These are phyloP conservation scores for Heloderma charlesbogerti DNA, from an alignment of 2,113 vertebrate species.

Conservation along the genomic window DNA sequence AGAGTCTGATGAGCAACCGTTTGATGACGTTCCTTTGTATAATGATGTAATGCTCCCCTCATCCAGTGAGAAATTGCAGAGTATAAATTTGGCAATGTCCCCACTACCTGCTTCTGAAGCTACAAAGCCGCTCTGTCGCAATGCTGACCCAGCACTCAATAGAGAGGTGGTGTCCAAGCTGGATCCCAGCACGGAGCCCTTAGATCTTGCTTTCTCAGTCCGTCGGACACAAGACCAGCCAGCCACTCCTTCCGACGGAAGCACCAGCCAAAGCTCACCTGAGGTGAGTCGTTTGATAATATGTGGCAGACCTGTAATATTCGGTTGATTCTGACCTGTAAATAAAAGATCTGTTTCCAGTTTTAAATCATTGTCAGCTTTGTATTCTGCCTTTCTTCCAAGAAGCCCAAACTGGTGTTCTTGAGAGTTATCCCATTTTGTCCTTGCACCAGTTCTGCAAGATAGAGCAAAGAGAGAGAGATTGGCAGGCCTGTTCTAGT, in stretches of 20 bases:
- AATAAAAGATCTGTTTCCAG: constrained; percentile 6
- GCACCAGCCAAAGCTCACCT: constrained; percentile 82
- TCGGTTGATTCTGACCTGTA: background rate
- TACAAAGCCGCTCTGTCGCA: constrained; percentile 83
- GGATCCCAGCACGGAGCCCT: constrained; percentile 80
- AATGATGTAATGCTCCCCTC: constrained; percentile 97
- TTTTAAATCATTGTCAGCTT: background rate
- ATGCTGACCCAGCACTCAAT: constrained; percentile 81
- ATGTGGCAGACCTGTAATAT: background rate
- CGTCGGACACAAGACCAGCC: constrained; percentile 79
- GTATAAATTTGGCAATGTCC: constrained; percentile 88
- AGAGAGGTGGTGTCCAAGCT: constrained; percentile 83
- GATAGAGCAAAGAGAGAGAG: background rate
- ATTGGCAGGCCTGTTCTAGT: too few relatives aligned
- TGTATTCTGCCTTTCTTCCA: background rate
- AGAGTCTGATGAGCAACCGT: constrained; percentile 87
- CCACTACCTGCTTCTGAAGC: constrained; percentile 87
- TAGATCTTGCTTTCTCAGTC: constrained; percentile 83
- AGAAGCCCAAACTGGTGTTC: background rate
- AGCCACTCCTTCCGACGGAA: constrained; percentile 78
- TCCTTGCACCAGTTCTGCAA: background rate
- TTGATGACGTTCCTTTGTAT: constrained; percentile 92
- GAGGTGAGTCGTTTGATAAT: constrained; percentile 78
- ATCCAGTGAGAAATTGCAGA: constrained; percentile 85
- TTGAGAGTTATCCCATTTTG: background rate